Conservation (phyloP, 2,888 invertebrate species). For the Parnassius apollo region DNA sequence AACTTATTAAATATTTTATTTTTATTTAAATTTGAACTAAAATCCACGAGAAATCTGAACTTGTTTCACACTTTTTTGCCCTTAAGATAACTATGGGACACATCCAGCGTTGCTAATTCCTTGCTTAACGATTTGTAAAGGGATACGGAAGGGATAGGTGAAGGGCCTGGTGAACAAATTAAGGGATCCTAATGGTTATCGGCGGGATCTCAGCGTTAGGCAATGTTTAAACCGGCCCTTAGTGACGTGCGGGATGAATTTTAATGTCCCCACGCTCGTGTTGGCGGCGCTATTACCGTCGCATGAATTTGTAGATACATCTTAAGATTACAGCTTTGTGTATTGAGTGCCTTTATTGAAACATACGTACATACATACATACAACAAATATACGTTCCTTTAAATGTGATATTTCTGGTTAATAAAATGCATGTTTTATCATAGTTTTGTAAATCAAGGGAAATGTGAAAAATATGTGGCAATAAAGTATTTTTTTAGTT, state of each 20-base stretch:
- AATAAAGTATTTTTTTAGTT: too few relatives aligned
- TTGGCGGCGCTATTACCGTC: conserved; percentile 28
- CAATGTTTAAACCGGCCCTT: conserved; percentile 63
- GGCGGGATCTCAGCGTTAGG: conserved; percentile 61
- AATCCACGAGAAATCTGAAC: too few relatives aligned
- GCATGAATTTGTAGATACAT: conserved; percentile 34
- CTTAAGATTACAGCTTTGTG: conserved; percentile 11
- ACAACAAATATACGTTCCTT: too few relatives aligned
- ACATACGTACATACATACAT: too few relatives aligned
- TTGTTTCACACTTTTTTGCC: background rate
- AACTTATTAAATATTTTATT: too few relatives aligned
- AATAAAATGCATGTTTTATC: too few relatives aligned
- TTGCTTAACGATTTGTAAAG: conserved; percentile 70
- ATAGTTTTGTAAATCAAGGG: too few relatives aligned
- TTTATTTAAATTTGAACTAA: too few relatives aligned
- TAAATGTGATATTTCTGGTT: too few relatives aligned
- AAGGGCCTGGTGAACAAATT: conserved; percentile 74
- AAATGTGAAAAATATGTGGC: too few relatives aligned
- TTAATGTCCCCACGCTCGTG: conserved; percentile 57
- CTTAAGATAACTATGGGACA: conserved; percentile 25
- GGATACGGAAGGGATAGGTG: conserved; percentile 78
- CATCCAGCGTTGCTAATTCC: conserved; percentile 50
- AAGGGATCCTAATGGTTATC: conserved; percentile 80
- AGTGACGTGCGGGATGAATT: conserved; percentile 69
- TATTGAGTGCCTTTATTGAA: background rate